Conservation (phyloP, 2,113 vertebrate species). For the Cochlearius cochlearius region DNA sequence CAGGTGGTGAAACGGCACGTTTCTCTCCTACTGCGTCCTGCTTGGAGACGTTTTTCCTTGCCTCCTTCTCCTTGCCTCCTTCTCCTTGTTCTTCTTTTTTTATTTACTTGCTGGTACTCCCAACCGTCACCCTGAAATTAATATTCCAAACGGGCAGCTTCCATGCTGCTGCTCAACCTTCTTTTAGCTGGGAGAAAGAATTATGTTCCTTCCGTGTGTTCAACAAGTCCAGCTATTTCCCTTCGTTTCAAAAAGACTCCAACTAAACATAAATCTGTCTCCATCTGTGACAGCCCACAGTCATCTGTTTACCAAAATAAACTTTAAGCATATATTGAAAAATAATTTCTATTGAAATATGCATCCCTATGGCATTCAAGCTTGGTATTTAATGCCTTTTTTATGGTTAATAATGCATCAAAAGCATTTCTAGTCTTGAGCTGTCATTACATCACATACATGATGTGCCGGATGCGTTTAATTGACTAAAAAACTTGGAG, state of each 20-base stretch:
- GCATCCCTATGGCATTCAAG: constrained; percentile 76
- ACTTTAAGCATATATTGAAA: constrained; percentile 80
- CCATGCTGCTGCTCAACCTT: neutral
- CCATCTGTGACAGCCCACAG: constrained; percentile 71
- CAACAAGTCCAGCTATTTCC: constrained; percentile 69
- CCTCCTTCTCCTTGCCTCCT: too few relatives aligned
- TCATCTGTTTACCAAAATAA: constrained; percentile 83
- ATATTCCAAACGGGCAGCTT: neutral
- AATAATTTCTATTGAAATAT: constrained; percentile 82
- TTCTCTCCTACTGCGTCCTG: neutral
- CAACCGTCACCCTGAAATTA: neutral
- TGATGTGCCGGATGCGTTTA: constrained; percentile 72
- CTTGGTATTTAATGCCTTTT: constrained; percentile 79
- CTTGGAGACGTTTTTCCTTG: neutral
- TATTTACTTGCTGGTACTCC: neutral
- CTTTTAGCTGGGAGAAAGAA: constrained; percentile 48
- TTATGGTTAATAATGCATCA: constrained; percentile 83
- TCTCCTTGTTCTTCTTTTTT: neutral
- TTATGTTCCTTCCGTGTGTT: constrained; percentile 44
- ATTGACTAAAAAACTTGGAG: constrained; percentile 72
- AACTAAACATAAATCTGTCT: constrained; percentile 74
- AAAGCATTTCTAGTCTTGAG: constrained; percentile 72
- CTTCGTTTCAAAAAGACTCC: constrained; percentile 66
- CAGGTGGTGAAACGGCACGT: neutral
- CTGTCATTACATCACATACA: constrained; percentile 76